Conservation (phyloP, 2,888 invertebrate species). For the Parascotia fuliginaria region DNA sequence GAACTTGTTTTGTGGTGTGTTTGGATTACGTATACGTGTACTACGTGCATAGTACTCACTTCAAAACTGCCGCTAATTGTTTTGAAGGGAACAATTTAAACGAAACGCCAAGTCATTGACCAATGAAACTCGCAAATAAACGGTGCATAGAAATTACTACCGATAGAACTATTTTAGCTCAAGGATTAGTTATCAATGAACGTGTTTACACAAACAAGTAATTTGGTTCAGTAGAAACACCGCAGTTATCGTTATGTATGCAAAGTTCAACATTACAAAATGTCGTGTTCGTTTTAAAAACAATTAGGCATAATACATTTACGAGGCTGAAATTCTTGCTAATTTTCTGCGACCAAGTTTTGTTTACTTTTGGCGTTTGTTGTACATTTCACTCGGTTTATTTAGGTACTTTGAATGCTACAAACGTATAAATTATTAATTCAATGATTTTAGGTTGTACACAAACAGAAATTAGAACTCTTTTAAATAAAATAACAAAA, state of each 20-base stretch:
- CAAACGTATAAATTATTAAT: no score
- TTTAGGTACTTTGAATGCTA: background rate
- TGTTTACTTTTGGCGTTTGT: background rate
- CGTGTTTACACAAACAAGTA: slow-evolving; percentile 40
- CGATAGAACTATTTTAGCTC: slow-evolving; percentile 52
- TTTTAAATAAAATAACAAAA: no score
- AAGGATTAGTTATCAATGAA: slow-evolving; percentile 45
- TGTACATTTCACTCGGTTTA: background rate
- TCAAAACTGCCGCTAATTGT: slow-evolving; percentile 44
- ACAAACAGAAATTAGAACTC: no score
- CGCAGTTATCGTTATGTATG: slow-evolving; percentile 1
- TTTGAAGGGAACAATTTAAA: slow-evolving; percentile 49
- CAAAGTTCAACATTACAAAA: background rate
- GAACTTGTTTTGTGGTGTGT: no score
- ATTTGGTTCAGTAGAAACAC: slow-evolving; percentile 29
- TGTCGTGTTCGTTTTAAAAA: slow-evolving; percentile 5
- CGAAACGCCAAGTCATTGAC: slow-evolving; percentile 56
- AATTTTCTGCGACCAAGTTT: background rate
- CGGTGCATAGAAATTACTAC: slow-evolving; percentile 41
- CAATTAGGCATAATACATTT: background rate
- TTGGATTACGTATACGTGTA: no score
- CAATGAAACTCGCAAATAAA: slow-evolving; percentile 39
- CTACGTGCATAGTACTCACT: no score
- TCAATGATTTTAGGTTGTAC: no score
- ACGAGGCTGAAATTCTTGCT: background rate